These are phyloP conservation scores for Entomobrya multifasciata DNA, from an alignment of 2,888 invertebrate genomes.

Conservation along the genomic window DNA sequence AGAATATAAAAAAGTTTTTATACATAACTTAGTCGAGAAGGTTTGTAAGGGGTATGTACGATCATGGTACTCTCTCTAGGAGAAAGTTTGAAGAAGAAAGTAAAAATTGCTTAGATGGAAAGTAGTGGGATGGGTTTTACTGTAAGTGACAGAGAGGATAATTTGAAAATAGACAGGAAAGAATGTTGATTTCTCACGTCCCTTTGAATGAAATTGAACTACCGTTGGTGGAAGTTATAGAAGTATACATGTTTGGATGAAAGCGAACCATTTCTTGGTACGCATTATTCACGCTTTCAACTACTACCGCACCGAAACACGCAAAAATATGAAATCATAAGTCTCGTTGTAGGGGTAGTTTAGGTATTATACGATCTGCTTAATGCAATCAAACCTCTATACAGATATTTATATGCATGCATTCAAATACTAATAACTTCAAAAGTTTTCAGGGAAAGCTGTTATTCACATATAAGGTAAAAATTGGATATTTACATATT, in stretches of 20 bases:
- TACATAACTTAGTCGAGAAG: background rate
- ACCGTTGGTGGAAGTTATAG: too few relatives aligned
- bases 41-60: background rate
- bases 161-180: conserved; percentile 68
- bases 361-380: conserved; percentile 10
- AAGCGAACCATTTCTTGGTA: conserved; percentile 39
- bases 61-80: background rate
- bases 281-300: background rate
- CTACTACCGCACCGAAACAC: background rate
- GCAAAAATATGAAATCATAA: background rate
- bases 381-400: conserved; percentile 26
- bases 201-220: conserved; percentile 53
- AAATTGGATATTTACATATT: too few relatives aligned
- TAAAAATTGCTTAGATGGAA: conserved; percentile 41
- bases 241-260: conserved; percentile 26
- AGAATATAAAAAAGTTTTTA: background rate
- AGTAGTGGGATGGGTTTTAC: conserved; percentile 22
- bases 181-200: conserved; percentile 70
- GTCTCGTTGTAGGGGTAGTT: background rate
- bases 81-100: conserved; percentile 53
- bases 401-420: conserved; percentile 1
- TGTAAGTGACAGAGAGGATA: conserved; percentile 65
- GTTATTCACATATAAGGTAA: too few relatives aligned
- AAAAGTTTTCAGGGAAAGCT: conserved; percentile 28
- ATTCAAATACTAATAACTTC: conserved; percentile 35